phyloP scores from a whole-genome alignment of 2,888 invertebrate genomes.

The Labia minor region DNA sequence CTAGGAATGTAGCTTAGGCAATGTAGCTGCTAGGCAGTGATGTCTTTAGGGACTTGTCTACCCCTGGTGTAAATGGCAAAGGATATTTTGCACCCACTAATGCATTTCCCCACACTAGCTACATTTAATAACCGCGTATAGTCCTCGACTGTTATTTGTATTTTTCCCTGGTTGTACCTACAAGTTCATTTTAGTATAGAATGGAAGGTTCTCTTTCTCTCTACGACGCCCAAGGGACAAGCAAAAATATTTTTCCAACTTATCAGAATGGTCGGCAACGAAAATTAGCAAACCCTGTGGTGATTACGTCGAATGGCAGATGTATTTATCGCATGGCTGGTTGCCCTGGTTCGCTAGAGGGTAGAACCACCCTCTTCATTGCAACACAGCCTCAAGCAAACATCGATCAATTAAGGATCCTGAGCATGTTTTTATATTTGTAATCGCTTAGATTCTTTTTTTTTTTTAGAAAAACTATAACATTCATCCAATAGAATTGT shows the following conservation, averaged over 20 bases:
- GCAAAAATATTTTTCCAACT: conserved; percentile 5
- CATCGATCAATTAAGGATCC: neutral
- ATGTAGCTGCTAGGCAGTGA: neutral
- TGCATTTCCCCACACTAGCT: neutral
- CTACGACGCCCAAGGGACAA: neutral
- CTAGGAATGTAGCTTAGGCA: neutral
- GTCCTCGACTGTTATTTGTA: neutral
- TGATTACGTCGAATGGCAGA: conserved; percentile 1
- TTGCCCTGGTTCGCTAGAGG: neutral
- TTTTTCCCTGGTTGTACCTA: conserved; percentile 4
- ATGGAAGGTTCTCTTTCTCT: neutral
- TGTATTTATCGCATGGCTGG: conserved; percentile 4
- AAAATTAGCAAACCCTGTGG: conserved; percentile 1
- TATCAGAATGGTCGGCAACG: neutral
- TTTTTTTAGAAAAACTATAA: neutral
- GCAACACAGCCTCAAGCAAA: neutral
- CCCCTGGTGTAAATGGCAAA: neutral
- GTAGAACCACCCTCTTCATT: too few relatives aligned
- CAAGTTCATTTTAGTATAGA: conserved; percentile 1
- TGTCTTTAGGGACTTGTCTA: neutral
- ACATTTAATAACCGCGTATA: neutral
- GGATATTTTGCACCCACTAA: conserved; percentile 4
- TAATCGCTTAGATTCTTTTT: neutral
- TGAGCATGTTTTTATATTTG: neutral
- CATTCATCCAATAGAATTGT: too few relatives aligned